These are phyloP conservation scores for Stegodyphus mimosarum DNA, from an alignment of 1,140 invertebrate genomes.

Conservation along the genomic window DNA sequence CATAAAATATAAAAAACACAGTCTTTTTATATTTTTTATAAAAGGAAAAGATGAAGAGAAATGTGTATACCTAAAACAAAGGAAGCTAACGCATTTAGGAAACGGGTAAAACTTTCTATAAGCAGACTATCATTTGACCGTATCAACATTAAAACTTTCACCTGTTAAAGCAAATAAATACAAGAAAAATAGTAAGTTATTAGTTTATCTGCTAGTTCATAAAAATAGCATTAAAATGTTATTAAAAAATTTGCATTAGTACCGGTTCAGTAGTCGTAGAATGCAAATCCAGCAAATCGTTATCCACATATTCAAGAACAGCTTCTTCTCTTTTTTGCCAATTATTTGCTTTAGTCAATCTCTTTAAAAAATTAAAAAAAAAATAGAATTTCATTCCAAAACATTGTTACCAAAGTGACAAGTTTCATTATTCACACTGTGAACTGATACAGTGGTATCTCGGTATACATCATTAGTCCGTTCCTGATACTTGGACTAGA, in stretches of 20 bases:
- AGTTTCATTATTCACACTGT: neutral
- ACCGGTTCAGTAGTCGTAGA: conserved; percentile 4
- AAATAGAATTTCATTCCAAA: neutral
- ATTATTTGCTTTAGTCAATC: conserved; percentile 25
- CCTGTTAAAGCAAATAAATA: conserved; percentile 4
- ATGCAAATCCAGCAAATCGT: conserved; percentile 24
- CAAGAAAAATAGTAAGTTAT: neutral
- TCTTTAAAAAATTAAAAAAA: conserved; percentile 15
- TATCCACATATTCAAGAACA: conserved; percentile 21
- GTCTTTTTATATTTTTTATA: neutral
- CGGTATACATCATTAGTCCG: no score
- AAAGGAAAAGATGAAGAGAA: neutral
- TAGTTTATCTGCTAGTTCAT: neutral
- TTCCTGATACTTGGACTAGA: no score
- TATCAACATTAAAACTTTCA: neutral
- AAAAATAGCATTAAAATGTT: neutral
- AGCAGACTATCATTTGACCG: neutral
- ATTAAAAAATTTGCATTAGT: neutral
- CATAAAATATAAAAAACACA: no score
- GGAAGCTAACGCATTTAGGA: conserved; percentile 75
- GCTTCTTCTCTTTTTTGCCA: conserved; percentile 39
- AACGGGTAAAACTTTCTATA: conserved; percentile 68
- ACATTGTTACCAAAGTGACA: neutral
- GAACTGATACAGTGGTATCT: no score
- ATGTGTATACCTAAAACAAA: conserved; percentile 65